phyloP scores from a whole-genome alignment of 2,888 invertebrate species.

The Artemia sp. region DNA sequence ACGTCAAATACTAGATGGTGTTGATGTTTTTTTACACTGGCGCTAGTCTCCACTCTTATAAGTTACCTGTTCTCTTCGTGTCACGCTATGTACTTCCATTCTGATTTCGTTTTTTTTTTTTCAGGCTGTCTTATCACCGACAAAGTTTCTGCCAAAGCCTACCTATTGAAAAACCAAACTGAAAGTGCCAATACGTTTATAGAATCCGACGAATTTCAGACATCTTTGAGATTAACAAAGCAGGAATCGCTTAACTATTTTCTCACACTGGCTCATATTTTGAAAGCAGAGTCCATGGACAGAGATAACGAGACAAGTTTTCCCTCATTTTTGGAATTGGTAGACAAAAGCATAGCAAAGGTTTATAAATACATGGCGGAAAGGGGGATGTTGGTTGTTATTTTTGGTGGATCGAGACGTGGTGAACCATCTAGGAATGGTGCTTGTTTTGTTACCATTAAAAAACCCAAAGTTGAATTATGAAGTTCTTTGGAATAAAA shows the following conservation, averaged over 20 bases:
- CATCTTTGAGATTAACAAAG: neutral
- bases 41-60: too few relatives aligned
- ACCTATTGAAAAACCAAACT: neutral
- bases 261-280: neutral
- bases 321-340: neutral
- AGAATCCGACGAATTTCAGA: neutral
- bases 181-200: neutral
- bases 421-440: neutral
- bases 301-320: neutral
- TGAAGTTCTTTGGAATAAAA: too few relatives aligned
- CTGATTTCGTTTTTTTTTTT: neutral
- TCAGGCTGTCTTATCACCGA: conserved; percentile 6
- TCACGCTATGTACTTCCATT: too few relatives aligned
- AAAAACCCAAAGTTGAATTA: neutral
- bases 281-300: neutral
- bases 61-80: too few relatives aligned
- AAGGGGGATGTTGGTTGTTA: conserved; percentile 20
- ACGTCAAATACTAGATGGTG: too few relatives aligned
- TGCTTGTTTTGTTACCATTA: conserved; percentile 9
- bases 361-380: conserved; percentile 15
- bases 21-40: too few relatives aligned
- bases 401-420: conserved; percentile 20
- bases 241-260: conserved; percentile 9
- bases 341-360: conserved; percentile 19
- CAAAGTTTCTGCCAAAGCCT: conserved; percentile 3